phyloP scores from a whole-genome alignment of 2,797 vertebrate genomes.

The Petrocephalus schoutedeni region DNA sequence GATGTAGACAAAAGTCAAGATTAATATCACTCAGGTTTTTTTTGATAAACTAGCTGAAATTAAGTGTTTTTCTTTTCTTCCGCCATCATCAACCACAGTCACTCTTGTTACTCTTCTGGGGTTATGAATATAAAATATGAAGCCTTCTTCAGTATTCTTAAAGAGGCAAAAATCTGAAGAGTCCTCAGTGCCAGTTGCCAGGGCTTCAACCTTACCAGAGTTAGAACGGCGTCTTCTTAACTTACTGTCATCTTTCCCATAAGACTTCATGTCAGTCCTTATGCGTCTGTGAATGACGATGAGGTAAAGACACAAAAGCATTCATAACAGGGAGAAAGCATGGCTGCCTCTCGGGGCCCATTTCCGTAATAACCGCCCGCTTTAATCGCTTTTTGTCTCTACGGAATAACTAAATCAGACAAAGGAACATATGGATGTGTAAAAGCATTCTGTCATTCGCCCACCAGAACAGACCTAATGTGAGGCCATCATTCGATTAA shows the following conservation, averaged over 20 bases:
- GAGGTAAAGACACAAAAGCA: constrained; percentile 28
- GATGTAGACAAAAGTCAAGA: constrained; percentile 63
- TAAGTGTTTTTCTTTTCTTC: constrained; percentile 69
- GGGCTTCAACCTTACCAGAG: constrained; percentile 3
- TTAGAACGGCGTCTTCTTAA: neutral
- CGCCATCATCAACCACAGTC: constrained; percentile 65
- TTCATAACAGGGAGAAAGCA: neutral
- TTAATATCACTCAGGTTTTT: constrained; percentile 65
- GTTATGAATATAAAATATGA: constrained; percentile 10
- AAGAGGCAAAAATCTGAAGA: constrained; percentile 42
- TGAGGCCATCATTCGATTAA: neutral
- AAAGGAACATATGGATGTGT: constrained; percentile 11
- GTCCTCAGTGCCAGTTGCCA: constrained; percentile 46
- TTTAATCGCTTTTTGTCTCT: constrained; percentile 12
- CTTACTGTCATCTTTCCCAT: neutral
- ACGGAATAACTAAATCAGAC: neutral
- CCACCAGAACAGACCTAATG: neutral
- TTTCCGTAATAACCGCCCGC: neutral
- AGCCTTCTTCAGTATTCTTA: constrained; percentile 46
- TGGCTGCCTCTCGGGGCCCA: neutral
- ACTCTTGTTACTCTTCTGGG: constrained; percentile 45
- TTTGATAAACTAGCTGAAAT: constrained; percentile 58
- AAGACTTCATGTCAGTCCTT: constrained; percentile 41
- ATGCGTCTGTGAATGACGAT: constrained; percentile 51
- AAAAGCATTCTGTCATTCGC: neutral